Percentiles rank a stretch among this genome's conserved stretches.
These are phyloP conservation scores for Sebastes steindachneri DNA, from an alignment of 2,797 vertebrate species.

Conservation along the genomic window DNA sequence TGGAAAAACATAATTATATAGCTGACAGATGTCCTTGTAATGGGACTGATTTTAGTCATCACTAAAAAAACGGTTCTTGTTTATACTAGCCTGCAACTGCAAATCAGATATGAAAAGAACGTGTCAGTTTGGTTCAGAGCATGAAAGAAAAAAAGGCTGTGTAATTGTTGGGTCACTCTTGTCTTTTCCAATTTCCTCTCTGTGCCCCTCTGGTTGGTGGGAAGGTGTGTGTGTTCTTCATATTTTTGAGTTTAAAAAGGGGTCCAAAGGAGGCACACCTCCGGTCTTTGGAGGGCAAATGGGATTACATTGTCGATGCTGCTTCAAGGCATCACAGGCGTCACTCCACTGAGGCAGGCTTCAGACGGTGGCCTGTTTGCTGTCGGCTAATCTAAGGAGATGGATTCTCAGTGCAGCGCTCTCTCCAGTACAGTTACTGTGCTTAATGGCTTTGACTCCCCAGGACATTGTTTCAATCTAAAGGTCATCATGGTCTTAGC, in stretches of 20 bases:
- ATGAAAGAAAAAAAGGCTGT: slow-evolving; percentile 1
- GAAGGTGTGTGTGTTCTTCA: background rate
- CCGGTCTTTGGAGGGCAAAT: slow-evolving; percentile 37
- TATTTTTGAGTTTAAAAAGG: slow-evolving; percentile 5
- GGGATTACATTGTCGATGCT: slow-evolving; percentile 46
- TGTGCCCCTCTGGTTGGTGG: background rate
- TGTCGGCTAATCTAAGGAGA: slow-evolving; percentile 67
- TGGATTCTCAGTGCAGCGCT: slow-evolving; percentile 51
- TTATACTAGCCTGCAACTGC: background rate
- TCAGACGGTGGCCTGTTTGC: slow-evolving; percentile 42
- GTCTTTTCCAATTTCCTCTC: slow-evolving; percentile 27
- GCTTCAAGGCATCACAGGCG: slow-evolving; percentile 37
- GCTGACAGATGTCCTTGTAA: background rate
- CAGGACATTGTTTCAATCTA: slow-evolving; percentile 74
- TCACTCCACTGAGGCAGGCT: slow-evolving; percentile 33
- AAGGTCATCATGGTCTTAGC: slow-evolving; percentile 67
- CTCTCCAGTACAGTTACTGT: slow-evolving; percentile 52
- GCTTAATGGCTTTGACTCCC: slow-evolving; percentile 71
- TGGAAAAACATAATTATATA: background rate
- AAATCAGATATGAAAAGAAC: slow-evolving; percentile 33
- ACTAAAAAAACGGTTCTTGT: background rate
- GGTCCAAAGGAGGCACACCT: background rate
- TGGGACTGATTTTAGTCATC: background rate
- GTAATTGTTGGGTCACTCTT: slow-evolving; percentile 19
- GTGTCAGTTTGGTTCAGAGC: slow-evolving; percentile 7